phyloP scores from a whole-genome alignment of 2,888 invertebrate species.

The Drosophila fungiperda region DNA sequence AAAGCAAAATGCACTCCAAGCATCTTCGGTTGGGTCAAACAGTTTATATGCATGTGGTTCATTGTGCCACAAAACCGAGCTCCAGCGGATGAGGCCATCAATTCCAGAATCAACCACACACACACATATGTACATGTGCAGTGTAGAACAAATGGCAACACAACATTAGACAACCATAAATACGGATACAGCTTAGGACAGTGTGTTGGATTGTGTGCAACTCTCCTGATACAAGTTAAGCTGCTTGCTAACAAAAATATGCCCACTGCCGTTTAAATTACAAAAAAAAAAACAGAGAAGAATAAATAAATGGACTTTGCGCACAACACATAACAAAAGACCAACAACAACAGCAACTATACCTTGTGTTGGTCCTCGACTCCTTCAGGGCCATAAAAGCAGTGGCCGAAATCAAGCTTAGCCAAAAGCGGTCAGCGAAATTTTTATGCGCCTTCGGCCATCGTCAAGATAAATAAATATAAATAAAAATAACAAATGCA shows the following conservation, averaged over 20 bases:
- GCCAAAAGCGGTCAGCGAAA: conserved; percentile 31
- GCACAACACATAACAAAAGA: background rate
- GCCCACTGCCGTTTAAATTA: conserved; percentile 38
- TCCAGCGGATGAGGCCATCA: conserved; percentile 39
- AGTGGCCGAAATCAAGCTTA: conserved; percentile 39
- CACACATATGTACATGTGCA: conserved; percentile 15
- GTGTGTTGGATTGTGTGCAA: background rate
- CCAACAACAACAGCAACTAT: conserved; percentile 5
- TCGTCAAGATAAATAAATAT: conserved; percentile 62
- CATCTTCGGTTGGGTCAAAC: conserved; percentile 30
- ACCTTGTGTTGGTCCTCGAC: conserved; percentile 11
- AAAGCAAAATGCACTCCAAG: conserved; percentile 15
- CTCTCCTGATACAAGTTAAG: conserved; percentile 46
- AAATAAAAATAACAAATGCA: conserved; percentile 71
- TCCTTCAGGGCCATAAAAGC: conserved; percentile 52
- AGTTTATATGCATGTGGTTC: conserved; percentile 37
- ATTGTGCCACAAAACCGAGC: conserved; percentile 43
- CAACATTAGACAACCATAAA: conserved; percentile 59
- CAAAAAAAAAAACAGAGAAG: conserved; percentile 7
- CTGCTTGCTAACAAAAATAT: conserved; percentile 57
- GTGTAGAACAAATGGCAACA: conserved; percentile 60
- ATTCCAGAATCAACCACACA: conserved; percentile 13
- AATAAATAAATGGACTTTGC: conserved; percentile 36
- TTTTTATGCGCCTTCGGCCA: conserved; percentile 52
- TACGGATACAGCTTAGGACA: conserved; percentile 39